phyloP scores from a whole-genome alignment of 1,140 invertebrate species.

The Whitmania pigra region DNA sequence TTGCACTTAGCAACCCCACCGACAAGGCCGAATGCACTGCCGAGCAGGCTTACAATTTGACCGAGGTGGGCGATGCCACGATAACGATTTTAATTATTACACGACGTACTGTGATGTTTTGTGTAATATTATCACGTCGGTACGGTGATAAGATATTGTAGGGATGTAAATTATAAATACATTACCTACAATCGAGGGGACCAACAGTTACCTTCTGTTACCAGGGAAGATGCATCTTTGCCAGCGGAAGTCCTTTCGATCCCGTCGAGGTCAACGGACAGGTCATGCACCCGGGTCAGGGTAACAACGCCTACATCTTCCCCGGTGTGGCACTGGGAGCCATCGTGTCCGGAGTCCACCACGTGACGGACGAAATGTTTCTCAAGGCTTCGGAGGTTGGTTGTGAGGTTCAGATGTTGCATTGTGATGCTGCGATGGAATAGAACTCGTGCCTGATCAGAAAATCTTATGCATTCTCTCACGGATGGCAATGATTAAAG shows the following conservation, averaged over 20 bases:
- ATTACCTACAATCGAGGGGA: not conserved
- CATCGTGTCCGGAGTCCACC: slow-evolving; percentile 34
- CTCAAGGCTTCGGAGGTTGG: slow-evolving; percentile 39
- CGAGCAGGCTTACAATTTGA: slow-evolving; percentile 37
- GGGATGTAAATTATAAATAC: too few relatives aligned
- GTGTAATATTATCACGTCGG: not conserved
- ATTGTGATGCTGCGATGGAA: not conserved
- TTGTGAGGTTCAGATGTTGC: too few relatives aligned
- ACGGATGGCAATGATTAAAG: not conserved
- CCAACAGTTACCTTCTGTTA: not conserved
- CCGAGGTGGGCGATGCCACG: slow-evolving; percentile 28
- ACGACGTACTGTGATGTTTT: not conserved
- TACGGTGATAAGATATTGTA: too few relatives aligned
- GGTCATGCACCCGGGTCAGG: slow-evolving; percentile 37
- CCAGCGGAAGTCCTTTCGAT: slow-evolving; percentile 41
- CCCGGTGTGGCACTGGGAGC: slow-evolving; percentile 40
- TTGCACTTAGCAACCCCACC: slow-evolving; percentile 42
- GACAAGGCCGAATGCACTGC: slow-evolving; percentile 42
- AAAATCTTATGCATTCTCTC: too few relatives aligned
- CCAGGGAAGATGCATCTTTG: slow-evolving; percentile 40
- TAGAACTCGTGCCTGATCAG: not conserved
- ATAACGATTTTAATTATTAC: too few relatives aligned
- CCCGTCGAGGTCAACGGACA: slow-evolving; percentile 33
- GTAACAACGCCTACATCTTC: slow-evolving; percentile 44
- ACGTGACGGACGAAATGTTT: slow-evolving; percentile 40